Conservation (phyloP, 2,113 vertebrate genomes). For the Neopipo cinnamomea region DNA sequence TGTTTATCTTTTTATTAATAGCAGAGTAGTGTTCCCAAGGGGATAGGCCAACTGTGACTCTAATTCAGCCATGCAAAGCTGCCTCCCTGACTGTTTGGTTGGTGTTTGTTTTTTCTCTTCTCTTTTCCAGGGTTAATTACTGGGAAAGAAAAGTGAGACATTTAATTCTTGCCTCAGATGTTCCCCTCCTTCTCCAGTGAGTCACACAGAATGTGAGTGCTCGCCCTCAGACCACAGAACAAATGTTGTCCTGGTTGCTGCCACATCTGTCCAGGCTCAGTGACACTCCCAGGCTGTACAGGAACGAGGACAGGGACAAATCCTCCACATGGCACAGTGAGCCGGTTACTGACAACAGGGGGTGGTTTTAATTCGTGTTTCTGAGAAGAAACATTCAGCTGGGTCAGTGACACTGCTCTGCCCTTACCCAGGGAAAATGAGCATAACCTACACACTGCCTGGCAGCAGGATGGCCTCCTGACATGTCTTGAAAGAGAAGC, state of each 20-base stretch:
- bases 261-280: rapidly evolving
- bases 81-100: background rate
- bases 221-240: background rate
- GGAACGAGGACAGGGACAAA: background rate
- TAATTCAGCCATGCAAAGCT: slow-evolving; percentile 40
- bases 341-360: background rate
- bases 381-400: background rate
- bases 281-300: background rate
- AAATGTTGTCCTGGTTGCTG: background rate
- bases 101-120: background rate
- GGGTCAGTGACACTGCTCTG: slow-evolving; percentile 11
- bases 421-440: slow-evolving; percentile 9
- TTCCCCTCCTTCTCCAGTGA: background rate
- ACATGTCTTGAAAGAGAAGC: slow-evolving; percentile 14
- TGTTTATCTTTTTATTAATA: slow-evolving; percentile 67
- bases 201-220: background rate
- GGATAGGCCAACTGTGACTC: slow-evolving; percentile 40
- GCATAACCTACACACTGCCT: background rate
- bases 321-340: background rate
- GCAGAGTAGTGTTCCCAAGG: slow-evolving; percentile 16
- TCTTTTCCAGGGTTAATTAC: slow-evolving; percentile 40
- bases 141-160: background rate
- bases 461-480: background rate
- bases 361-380: slow-evolving; percentile 32
- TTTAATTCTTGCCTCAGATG: background rate